A percentile compares a stretch with the other conserved stretches of the same genome.
Conservation (phyloP, 1,140 invertebrate genomes). For the Ditylenchus dipsaci region DNA sequence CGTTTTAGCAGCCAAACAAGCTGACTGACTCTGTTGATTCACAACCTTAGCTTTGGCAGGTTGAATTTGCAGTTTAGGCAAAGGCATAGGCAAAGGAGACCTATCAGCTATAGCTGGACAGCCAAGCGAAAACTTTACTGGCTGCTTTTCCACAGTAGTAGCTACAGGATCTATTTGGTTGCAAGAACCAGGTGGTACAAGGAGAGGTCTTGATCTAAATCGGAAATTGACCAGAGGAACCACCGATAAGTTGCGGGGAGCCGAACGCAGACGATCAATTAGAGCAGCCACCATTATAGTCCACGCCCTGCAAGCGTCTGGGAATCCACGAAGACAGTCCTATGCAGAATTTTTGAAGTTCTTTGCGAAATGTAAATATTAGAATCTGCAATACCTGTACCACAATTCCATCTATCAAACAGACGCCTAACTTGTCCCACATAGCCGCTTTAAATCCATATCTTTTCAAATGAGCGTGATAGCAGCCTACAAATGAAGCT, state of each 20-base stretch:
- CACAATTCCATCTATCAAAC: conserved; percentile 46
- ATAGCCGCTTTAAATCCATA: conserved; percentile 47
- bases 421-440: conserved; percentile 51
- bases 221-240: conserved; percentile 14
- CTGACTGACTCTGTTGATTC: too few species aligned
- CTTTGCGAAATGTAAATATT: too few species aligned
- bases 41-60: too few species aligned
- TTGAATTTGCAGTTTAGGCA: too few species aligned
- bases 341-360: background rate
- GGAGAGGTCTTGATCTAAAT: background rate
- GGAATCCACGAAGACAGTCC: conserved; percentile 46
- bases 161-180: too few species aligned
- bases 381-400: conserved; percentile 29
- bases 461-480: conserved; percentile 37
- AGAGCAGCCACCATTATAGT: conserved; percentile 49
- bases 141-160: too few species aligned
- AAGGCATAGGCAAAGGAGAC: too few species aligned
- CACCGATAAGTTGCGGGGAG: conserved; percentile 32
- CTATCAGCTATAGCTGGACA: too few species aligned
- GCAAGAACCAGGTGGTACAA: background rate
- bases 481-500: conserved; percentile 35
- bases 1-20: too few species aligned
- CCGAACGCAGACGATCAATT: conserved; percentile 47
- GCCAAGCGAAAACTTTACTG: too few species aligned
- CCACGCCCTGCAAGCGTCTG: conserved; percentile 49